Evolutionary conservation across 2,888 invertebrate species (phyloP), one percentile per base, ranked within the genome.

Genomic region (Drosophila peninsularis): DNA sequence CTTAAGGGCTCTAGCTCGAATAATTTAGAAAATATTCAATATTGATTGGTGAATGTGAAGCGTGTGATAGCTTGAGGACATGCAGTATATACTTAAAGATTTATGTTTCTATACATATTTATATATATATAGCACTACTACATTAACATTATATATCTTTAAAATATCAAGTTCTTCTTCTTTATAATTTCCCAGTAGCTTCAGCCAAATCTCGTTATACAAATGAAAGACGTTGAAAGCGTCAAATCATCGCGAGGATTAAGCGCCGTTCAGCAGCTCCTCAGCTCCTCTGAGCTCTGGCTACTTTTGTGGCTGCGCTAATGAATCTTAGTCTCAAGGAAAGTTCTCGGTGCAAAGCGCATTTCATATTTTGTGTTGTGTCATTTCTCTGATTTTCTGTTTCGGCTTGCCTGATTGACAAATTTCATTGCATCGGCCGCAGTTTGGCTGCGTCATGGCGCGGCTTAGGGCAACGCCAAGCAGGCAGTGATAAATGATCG

Each of bases 181-280:
- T 6, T 6, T 7, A 41, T 30, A 14, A 55, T 52, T 47, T 63
- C 49, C 36, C 36, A n/a, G n/a, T n/a, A n/a, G n/a, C n/a, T n/a
- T n/a, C n/a, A 62, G 19, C 32, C 30, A 17, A 36, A 24, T 58
- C 30, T 45, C 49, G 47, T 62, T 69, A 61, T 41, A 81, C 66
- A 73, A 83, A 71, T 62, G 80, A 56, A 71, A 34, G n/a, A n/a
- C 47, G 72, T 42, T 62, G 78, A 83, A 83, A 89, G 66, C 73
- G 88, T 84, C 88, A 75, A 81, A 81, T 83, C 83, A 87, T 87
- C 82, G 61, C 42, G 60, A 68, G 82, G 81, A 83, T 89, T 83
- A 88, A 86, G 56, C 60, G 56, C 68, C 63, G 60, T 65, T 62
- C 37, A 21, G 52, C 45, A 27, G 52, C 47, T 13, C 17, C 19